phyloP scores from a whole-genome alignment of 2,797 vertebrate species.

The Pogonophryne albipinna region DNA sequence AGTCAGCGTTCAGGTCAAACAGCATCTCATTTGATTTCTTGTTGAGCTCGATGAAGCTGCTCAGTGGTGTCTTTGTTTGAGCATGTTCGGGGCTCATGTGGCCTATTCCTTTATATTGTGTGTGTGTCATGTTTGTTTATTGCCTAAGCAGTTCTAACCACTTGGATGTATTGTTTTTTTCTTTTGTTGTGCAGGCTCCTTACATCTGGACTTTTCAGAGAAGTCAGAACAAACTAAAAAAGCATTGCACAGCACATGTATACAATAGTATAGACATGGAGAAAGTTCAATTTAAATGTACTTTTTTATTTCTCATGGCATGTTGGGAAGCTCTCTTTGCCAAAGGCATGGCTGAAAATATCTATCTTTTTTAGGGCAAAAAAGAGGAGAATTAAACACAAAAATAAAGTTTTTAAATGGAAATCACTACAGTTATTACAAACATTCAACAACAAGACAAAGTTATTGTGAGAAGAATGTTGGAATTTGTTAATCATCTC shows the following conservation, averaged over 20 bases:
- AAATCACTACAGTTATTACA: no score
- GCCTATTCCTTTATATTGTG: not conserved
- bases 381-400: not conserved
- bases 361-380: not conserved
- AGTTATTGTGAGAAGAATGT: no score
- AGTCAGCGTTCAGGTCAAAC: not conserved
- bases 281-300: no score
- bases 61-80: not conserved
- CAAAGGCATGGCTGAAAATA: not conserved
- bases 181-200: not conserved
- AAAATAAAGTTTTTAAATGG: not conserved
- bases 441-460: no score
- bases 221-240: not conserved
- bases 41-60: not conserved
- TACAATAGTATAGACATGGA: not conserved
- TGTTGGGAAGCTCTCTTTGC: not conserved
- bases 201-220: not conserved
- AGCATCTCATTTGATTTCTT: not conserved
- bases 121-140: slow-evolving; percentile 3
- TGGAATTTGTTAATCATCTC: no score
- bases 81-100: not conserved
- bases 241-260: not conserved
- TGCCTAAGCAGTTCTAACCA: not conserved
- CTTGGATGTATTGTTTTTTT: not conserved
- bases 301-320: not conserved